Evolutionary conservation across 2,888 invertebrate genomes (phyloP), one percentile per base, ranked within the genome.

Genomic region (Epinotia demarniana): DNA sequence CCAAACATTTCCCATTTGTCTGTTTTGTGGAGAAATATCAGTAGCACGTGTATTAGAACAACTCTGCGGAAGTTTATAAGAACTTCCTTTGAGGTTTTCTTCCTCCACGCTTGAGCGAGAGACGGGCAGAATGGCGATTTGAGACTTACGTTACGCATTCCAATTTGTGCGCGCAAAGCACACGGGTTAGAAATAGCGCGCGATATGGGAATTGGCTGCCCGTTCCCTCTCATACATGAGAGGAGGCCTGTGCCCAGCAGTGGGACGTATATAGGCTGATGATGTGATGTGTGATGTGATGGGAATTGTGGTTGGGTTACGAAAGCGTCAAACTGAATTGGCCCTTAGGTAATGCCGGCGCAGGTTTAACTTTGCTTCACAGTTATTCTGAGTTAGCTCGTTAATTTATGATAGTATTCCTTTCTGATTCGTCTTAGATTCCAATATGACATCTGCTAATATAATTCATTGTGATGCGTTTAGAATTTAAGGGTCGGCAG

Each of bases 61-160:
- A 62, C 57, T 63, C 46, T 46, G 39, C 43, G 46, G 18, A 39
- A 68, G 73, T 62, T 73, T 57, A 57, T 16, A 69, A 68, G 68
- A 46, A 69, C 46, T 73, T 73, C 57, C 46, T 57, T 62, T 73
- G 68, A 63, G 43, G 62, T 57, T 62, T 43, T 62, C 55, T 43
- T 23, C 18, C 57, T 57, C 23, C 49, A 13, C 16, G 43, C 43
- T 69, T 9, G 11, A 43, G 16, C 27, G 19, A 39, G 57, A 68
- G 13, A 19, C 43, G 16, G 39, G 18, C 6, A 4, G n/a, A 12
- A 6, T 16, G 53, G 8, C 49, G 49, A 49, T n/a, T 49, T 5
- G 0, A 16, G 3, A 49, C 49, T 5, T 49, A 16, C 49, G 49
- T 16, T 12, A 13, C 12, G 46, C 4, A 49, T 49, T 16, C 6